Evolutionary conservation across 2,888 invertebrate species (phyloP), one percentile per base, ranked within the genome.

Genomic region (Stictocephala bisonia): DNA sequence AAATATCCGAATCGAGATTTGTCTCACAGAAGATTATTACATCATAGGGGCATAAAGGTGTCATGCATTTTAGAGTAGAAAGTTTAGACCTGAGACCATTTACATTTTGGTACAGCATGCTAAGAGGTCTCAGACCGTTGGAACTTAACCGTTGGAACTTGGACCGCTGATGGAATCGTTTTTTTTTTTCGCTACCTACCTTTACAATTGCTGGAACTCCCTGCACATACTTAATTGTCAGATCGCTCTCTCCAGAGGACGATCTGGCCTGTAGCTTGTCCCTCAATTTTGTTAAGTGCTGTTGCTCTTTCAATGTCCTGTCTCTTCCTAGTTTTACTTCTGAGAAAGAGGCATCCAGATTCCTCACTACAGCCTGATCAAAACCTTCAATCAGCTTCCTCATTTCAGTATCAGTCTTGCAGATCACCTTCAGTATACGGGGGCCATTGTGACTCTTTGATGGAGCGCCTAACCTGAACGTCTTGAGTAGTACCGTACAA

Each of bases 151-250:
- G 18, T 56, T n/a, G n/a, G n/a, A n/a, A n/a, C n/a, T n/a, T n/a
- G n/a, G n/a, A n/a, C n/a, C n/a, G n/a, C n/a, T n/a, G n/a, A n/a
- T n/a, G n/a, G n/a, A n/a, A n/a, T n/a, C n/a, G n/a, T n/a, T n/a
- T n/a, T n/a, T n/a, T 56, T n/a, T n/a, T n/a, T n/a, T n/a, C n/a
- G n/a, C n/a, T n/a, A n/a, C n/a, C n/a, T n/a, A n/a, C n/a, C n/a
- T n/a, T n/a, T n/a, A 56, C 56, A 6, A 56, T 29, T n/a, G 56
- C n/a, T n/a, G 29, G 56, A 15, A 56, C 56, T 29, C 56, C 56
- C 9, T 56, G 31, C 15, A 56, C 56, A 56, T 56, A 56, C 13
- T 24, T 56, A 29, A 56, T 56, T 3, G 56, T 53, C 27, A 53
- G n/a, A n/a, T n/a, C 27, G 31, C 6, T 3, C 27, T 56, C 15